Evolutionary conservation across 2,888 invertebrate species (phyloP), one percentile per base, ranked within the genome.

Genomic region (Toxonevra muliebris): DNA sequence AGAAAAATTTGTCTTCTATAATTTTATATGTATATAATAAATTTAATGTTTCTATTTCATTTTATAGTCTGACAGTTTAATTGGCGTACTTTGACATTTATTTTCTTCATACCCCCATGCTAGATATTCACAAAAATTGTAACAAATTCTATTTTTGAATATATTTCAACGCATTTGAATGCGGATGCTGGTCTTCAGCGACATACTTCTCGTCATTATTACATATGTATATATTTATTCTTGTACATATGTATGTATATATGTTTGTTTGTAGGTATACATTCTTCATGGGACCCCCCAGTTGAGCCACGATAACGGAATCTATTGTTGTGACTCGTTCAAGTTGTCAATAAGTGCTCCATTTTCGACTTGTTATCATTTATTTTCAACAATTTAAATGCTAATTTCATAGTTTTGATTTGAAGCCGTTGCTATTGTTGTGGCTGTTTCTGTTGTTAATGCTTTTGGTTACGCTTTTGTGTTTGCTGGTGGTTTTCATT

Each of bases 301-400:
- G 50, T 62, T 58, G n/a, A 62, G 41, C 9, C 43, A 52, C 50
- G 65, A 68, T 66, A 70, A 65, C 60, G 61, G 59, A 58, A 65
- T 65, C 59, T 66, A 58, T 52, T 70, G 61, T 69, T 62, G 66
- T 69, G 71, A 74, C 73, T 76, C 72, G 75, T 77, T 77, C 75
- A 76, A 77, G 78, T 77, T 78, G 79, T 77, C 80, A 79, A 80
- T 78, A 79, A 80, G 75, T 79, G 79, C 77, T 78, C 77, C 77
- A 79, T 76, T 81, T 80, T 76, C 74, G 66, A 70, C 69, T 77
- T 72, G 74, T 76, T 77, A 76, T 75, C 77, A 63, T 73, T 43
- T 42, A 65, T 57, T 50, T 62, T 61, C 53, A 53, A 72, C 76
- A 74, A 79, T 78, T 79, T 77, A 76, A 77, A 79, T 79, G 79